Evolutionary conservation across 2,113 vertebrate species (phyloP), one percentile per base, ranked within the genome.

Genomic region (Callionymus lyra): DNA sequence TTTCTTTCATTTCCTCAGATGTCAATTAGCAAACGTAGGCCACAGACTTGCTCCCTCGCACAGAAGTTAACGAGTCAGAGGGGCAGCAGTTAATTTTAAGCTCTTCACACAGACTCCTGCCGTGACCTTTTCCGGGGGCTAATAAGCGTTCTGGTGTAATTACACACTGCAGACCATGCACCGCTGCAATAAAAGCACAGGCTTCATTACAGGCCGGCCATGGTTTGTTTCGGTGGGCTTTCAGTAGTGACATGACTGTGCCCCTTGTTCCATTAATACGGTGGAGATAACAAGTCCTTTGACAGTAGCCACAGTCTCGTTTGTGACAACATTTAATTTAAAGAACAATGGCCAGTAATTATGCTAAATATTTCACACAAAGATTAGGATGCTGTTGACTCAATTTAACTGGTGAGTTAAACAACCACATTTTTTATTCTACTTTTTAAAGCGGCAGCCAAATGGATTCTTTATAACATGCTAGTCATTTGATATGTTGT

Each of bases 51-150:
- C 32, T 40, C 31, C 16, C 12, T 46, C 11, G 11, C 14, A 19
- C 21, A 12, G 13, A 9, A 37, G 12, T 44, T 49, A 46, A 36
- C 14, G n/a, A 44, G 18, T 39, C 31, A 43, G 31, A 44, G 37
- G 47, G 40, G 16, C 2, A 47, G 21, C 41, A 43, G 47, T 55
- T 40, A 37, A 18, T 18, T 53, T 56, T 45, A 43, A 66, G 56
- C 21, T 53, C 45, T 47, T 39, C 2, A 12, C 34, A 49, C 45
- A 19, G 21, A 36, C 51, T 10, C 34, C 55, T 16, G 40, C 50
- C 41, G 56, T 62, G 60, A 72, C 78, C 65, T 78, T 76, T 76
- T 46, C 51, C 56, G 11, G 34, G 13, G 50, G 57, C 46, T 53
- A 53, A 65, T 50, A 54, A 59, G 56, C 55, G 54, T 16, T 66